Percentiles rank a stretch among this genome's conserved stretches.
phyloP scores from a whole-genome alignment of 2,113 vertebrate genomes.

The Xenotilapia leptura region DNA sequence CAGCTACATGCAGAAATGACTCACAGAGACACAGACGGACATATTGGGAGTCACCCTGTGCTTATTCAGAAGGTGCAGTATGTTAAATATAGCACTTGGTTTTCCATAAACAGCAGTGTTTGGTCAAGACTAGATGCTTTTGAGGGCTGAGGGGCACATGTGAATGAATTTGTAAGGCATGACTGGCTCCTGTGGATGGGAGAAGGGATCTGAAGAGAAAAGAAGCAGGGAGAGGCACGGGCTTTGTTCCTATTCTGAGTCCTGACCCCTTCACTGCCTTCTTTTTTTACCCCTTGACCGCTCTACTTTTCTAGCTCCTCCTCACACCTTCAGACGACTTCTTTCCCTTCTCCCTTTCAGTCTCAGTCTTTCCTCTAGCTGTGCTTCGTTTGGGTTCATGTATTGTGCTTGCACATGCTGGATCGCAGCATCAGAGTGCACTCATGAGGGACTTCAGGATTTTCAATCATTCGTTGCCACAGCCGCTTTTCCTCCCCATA shows the following conservation, averaged over 20 bases:
- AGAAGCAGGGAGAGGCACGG: not conserved
- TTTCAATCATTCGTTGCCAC: constrained; percentile 93
- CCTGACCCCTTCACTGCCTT: not conserved
- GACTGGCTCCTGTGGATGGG: constrained; percentile 39
- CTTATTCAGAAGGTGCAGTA: constrained; percentile 19
- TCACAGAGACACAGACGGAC: constrained; percentile 7
- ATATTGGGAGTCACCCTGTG: constrained; percentile 29
- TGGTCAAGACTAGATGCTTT: constrained; percentile 24
- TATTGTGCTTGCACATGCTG: constrained; percentile 82
- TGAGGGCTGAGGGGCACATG: not conserved
- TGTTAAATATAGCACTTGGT: constrained; percentile 1
- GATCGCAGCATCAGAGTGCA: constrained; percentile 89
- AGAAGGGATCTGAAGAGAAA: not conserved
- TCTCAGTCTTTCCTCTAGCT: not conserved
- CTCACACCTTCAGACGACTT: not conserved
- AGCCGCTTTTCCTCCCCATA: constrained; percentile 85
- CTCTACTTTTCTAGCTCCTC: not conserved
- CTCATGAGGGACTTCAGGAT: constrained; percentile 83
- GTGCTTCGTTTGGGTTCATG: constrained; percentile 48
- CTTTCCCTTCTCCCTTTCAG: not conserved
- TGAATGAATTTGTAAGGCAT: constrained; percentile 59
- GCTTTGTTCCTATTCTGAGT: not conserved
- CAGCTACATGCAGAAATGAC: constrained; percentile 27
- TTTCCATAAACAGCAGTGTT: constrained; percentile 33
- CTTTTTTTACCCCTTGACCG: not conserved